A percentile compares a stretch with the other conserved stretches of the same genome.
Evolutionary conservation across 2,113 vertebrate genomes (phyloP).

Genomic region (Tauraco erythrolophus): DNA sequence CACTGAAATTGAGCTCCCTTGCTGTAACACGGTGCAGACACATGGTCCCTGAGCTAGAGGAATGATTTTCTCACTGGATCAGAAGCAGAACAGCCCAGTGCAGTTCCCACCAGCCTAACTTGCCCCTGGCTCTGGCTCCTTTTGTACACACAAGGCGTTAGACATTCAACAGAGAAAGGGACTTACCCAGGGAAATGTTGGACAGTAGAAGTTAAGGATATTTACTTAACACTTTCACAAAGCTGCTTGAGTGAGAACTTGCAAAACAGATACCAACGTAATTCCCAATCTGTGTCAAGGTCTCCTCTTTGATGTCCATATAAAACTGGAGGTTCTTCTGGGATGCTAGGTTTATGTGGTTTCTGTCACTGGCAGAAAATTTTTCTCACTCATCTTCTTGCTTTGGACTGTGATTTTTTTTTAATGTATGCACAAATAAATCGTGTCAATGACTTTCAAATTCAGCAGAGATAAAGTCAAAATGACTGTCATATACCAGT

Average conservation of each 20-base stretch:
- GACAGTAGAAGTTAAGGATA: background rate
- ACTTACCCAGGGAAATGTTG: background rate
- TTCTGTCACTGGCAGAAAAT: background rate
- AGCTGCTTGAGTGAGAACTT: background rate
- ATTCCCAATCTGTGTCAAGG: background rate
- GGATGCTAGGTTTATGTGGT: background rate
- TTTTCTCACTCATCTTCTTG: background rate
- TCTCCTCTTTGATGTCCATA: background rate
- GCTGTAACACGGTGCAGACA: background rate
- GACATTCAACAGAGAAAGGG: background rate
- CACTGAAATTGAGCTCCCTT: background rate
- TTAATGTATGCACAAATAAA: background rate
- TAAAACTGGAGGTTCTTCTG: background rate
- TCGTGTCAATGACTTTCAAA: background rate
- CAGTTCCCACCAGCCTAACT: background rate
- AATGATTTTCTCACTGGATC: background rate
- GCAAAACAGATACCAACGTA: background rate
- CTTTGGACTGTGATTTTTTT: background rate
- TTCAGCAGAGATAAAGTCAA: background rate
- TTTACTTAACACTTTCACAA: background rate
- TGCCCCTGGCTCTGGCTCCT: background rate
- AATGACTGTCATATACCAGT: background rate
- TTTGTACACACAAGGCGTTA: background rate
- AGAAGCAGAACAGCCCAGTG: background rate
- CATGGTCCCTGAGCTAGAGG: rapidly evolving